phyloP scores from a whole-genome alignment of 2,797 vertebrate species.

The Phrynocephalus vlangalii region DNA sequence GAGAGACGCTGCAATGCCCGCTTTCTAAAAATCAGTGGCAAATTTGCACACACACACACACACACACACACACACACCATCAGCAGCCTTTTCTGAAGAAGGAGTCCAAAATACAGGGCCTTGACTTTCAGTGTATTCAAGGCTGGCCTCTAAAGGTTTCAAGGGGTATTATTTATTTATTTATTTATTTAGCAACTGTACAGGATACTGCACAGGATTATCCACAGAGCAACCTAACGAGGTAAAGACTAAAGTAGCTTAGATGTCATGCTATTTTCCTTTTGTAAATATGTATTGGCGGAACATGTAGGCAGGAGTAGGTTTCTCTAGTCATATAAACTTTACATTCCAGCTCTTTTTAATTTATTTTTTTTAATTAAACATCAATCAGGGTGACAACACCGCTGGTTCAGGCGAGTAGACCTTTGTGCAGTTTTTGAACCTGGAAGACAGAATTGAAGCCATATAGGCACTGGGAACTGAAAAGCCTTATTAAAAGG shows the following conservation, averaged over 20 bases:
- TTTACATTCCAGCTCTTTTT: no score
- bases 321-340: no score
- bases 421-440: not conserved
- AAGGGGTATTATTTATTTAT: not conserved
- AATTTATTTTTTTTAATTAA: not conserved
- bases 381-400: not conserved
- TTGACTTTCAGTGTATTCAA: not conserved
- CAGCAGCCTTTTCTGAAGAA: not conserved
- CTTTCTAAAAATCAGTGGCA: constrained; percentile 32
- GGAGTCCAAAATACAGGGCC: not conserved
- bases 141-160: no score
- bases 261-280: not conserved
- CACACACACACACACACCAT: not conserved
- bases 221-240: not conserved
- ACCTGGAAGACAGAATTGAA: no score
- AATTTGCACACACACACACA: no score
- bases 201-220: no score
- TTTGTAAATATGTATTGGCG: not conserved
- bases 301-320: no score
- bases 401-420: no score
- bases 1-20: constrained; percentile 54
- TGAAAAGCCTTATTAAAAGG: no score
- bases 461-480: not conserved
- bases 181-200: no score
- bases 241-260: not conserved